Base-by-base conservation (phyloP, 2,888 invertebrate genomes). In the Macaria liturata region DNA sequence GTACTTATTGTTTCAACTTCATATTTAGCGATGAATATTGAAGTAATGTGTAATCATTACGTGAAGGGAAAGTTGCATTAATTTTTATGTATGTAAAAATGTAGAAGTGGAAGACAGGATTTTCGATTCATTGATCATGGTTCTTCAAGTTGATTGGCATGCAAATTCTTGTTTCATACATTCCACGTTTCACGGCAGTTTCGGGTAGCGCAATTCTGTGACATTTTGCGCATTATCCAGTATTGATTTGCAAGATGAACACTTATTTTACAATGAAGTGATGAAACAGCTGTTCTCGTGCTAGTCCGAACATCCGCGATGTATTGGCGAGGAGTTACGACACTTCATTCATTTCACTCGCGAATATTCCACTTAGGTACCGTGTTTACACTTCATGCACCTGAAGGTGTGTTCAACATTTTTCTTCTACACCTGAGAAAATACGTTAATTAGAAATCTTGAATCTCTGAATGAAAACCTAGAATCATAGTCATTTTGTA, bases 191-290 rank as follows among this genome's bases (percentile, higher is more conserved):
- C 69, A 72, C 68, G 68, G 75, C 71, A 68, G 64, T 80, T 74
- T 77, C 68, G 71, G 69, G 71, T 82, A 86, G 83, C 87, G 83
- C 88, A 88, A 84, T 88, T 88, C 79, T 74, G 80, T 84, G 84
- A 84, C 86, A 89, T 88, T 91, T 90, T 91, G 90, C 91, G 91
- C 91, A 91, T 81, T 88, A 82, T 81, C 80, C 61, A 77, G 84
- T 91, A 91, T 91, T 88, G 91, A 91, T 91, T 89, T 86, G 79
- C 74, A 77, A 80, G 81, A 81, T 80, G 80, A 80, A 84, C 83
- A 87, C 77, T 79, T 87, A 83, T 84, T 88, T 84, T 83, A 78
- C 76, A 46, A 78, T 70, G 70, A 76, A 79, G 79, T 84, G 85
- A 82, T 77, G 87, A 89, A 90, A 91, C 89, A 91, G 89, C 91